Conservation (phyloP, 2,113 vertebrate genomes). For the Melanocharis versteri region DNA sequence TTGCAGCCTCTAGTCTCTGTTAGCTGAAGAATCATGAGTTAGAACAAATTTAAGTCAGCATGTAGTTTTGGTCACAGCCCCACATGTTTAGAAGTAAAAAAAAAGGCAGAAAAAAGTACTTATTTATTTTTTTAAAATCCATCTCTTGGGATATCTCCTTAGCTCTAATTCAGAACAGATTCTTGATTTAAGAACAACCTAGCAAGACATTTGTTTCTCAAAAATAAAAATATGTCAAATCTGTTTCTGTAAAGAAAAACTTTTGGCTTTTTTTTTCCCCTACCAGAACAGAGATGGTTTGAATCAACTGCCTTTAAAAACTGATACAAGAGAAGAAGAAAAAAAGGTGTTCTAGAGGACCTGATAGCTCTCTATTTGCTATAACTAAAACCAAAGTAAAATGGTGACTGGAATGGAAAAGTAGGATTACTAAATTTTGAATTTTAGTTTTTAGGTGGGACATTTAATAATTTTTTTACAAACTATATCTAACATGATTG, state of each 20-base stretch:
- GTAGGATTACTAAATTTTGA: not conserved
- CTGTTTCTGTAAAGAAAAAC: not conserved
- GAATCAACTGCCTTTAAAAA: not conserved
- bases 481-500: not conserved
- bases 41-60: not conserved
- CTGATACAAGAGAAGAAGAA: not conserved
- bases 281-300: not conserved
- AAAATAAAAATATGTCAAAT: not conserved
- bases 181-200: not conserved
- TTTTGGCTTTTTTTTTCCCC: not conserved
- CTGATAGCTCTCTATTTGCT: not conserved
- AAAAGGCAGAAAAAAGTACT: not conserved
- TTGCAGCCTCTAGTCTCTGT: not conserved
- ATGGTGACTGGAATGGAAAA: not conserved
- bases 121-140: too few relatives aligned
- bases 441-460: not conserved
- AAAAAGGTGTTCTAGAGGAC: not conserved
- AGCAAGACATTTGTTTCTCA: not conserved
- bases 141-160: not conserved
- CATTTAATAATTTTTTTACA: not conserved
- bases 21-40: not conserved
- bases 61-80: fast-evolving
- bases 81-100: not conserved
- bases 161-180: constrained; percentile 8
- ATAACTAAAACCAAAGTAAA: not conserved